phyloP scores from a whole-genome alignment of 2,113 vertebrate species.

The Solenodon paradoxus region DNA sequence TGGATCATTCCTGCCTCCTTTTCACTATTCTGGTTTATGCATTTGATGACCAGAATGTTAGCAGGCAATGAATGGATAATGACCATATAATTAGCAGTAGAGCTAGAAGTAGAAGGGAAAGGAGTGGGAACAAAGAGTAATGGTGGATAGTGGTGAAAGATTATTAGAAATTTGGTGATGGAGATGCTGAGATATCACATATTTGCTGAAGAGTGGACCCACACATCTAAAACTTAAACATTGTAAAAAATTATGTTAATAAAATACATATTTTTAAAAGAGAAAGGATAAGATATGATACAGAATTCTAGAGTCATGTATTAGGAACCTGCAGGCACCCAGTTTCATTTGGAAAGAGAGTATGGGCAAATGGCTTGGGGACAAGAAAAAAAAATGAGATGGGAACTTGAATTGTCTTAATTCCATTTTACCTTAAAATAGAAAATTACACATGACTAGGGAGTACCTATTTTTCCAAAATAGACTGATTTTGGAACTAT shows the following conservation, averaged over 20 bases:
- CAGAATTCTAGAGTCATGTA: neutral
- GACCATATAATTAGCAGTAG: neutral
- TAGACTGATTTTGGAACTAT: neutral
- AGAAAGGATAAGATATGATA: neutral
- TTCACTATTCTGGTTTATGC: neutral
- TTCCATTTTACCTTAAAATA: neutral
- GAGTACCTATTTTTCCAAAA: neutral
- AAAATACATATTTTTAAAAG: no score
- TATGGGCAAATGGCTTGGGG: neutral
- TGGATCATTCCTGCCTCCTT: neutral
- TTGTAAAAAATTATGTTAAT: no score
- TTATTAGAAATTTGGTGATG: no score
- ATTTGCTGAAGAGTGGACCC: no score
- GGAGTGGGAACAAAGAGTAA: no score
- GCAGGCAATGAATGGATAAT: neutral
- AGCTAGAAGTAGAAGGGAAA: neutral
- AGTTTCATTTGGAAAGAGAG: slow-evolving; percentile 11
- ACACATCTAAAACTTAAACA: no score
- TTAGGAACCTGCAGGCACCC: neutral
- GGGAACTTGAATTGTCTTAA: neutral
- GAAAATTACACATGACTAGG: neutral
- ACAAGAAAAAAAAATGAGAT: neutral
- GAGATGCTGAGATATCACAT: no score
- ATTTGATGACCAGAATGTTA: slow-evolving; percentile 14
- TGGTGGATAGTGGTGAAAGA: no score